Evolutionary conservation across 2,888 invertebrate species (phyloP), one percentile per base, ranked within the genome.

Genomic region (Athrips mouffetella): DNA sequence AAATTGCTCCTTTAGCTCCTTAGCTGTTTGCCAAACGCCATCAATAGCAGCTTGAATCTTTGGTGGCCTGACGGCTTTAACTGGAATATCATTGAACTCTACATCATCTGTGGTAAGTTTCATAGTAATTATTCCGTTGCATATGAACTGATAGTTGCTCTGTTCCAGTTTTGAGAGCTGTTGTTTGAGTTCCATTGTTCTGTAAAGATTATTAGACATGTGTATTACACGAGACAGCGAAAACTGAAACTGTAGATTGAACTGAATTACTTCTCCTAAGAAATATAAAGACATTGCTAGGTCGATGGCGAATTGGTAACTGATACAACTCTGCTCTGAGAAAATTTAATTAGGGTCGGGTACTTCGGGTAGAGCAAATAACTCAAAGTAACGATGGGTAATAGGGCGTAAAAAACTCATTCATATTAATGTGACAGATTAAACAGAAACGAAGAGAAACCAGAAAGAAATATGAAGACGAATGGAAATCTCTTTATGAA

Each of bases 171-270:
- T 79, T 20, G 63, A 54, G 8, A 83, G 51, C 23, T 74, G 63
- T 5, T 62, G 53, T 57, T 77, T 83, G 2, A 85, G 53, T 62
- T 84, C 84, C 10, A 74, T 23, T 46, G 83, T 81, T 53, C 84
- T 84, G 51, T 27, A 64, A 63, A 25, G 25, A 25, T 25, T 25
- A 7, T 6, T 25, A 25, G 25, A 25, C n/a, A n/a, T n/a, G n/a
- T n/a, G n/a, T n/a, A n/a, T n/a, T n/a, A n/a, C n/a, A n/a, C n/a
- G 21, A 1, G 7, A 16, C 50, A 16, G n/a, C n/a, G n/a, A n/a
- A n/a, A n/a, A n/a, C n/a, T n/a, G n/a, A n/a, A n/a, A n/a, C n/a
- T n/a, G n/a, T n/a, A n/a, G n/a, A n/a, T n/a, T n/a, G n/a, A n/a
- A n/a, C n/a, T n/a, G n/a, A n/a, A n/a, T n/a, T n/a, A n/a, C n/a